Percentiles rank a stretch among this genome's conserved stretches.
These are phyloP conservation scores for Colius striatus DNA, from an alignment of 2,113 vertebrate species.

Conservation along the genomic window DNA sequence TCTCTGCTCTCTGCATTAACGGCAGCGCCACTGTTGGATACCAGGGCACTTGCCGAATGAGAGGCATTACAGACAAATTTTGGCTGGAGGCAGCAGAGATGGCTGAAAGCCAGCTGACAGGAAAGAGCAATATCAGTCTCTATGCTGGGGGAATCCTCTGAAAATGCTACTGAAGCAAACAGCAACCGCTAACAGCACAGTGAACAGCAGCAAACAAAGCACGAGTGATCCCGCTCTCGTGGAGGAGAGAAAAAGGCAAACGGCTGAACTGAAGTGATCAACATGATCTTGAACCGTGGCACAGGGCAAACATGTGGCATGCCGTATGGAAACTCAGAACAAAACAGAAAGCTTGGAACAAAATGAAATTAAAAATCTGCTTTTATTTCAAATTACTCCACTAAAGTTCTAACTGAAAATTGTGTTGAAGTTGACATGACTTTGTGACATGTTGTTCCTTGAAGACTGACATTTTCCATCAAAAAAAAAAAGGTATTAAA, in stretches of 20 bases:
- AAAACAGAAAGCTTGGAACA: slow-evolving; percentile 69
- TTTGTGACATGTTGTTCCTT: slow-evolving; percentile 54
- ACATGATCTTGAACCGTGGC: slow-evolving; percentile 24
- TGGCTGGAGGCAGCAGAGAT: slow-evolving; percentile 48
- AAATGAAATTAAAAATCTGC: slow-evolving; percentile 64
- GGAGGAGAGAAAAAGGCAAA: slow-evolving; percentile 27
- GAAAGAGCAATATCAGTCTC: slow-evolving; percentile 11
- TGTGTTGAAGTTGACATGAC: slow-evolving; percentile 34
- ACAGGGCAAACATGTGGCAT: slow-evolving; percentile 56
- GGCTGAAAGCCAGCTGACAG: slow-evolving; percentile 59
- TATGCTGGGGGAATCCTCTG: not conserved
- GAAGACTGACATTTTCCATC: slow-evolving; percentile 27
- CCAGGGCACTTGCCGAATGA: not conserved
- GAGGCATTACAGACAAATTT: slow-evolving; percentile 29
- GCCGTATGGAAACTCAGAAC: slow-evolving; percentile 55
- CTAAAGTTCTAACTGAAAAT: slow-evolving; percentile 43
- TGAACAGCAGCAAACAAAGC: not conserved
- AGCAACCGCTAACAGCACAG: not conserved
- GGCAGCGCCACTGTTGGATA: not conserved
- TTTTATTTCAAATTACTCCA: slow-evolving; percentile 52
- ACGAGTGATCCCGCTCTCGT: fast-evolving
- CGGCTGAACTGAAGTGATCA: slow-evolving; percentile 24
- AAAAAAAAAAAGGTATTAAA: slow-evolving; percentile 38
- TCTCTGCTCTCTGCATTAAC: not conserved
- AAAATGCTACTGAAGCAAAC: slow-evolving; percentile 17